A percentile compares a stretch with the other conserved stretches of the same genome.
These are phyloP conservation scores for Centruroides vittatus DNA, from an alignment of 1,140 invertebrate species.

Conservation along the genomic window DNA sequence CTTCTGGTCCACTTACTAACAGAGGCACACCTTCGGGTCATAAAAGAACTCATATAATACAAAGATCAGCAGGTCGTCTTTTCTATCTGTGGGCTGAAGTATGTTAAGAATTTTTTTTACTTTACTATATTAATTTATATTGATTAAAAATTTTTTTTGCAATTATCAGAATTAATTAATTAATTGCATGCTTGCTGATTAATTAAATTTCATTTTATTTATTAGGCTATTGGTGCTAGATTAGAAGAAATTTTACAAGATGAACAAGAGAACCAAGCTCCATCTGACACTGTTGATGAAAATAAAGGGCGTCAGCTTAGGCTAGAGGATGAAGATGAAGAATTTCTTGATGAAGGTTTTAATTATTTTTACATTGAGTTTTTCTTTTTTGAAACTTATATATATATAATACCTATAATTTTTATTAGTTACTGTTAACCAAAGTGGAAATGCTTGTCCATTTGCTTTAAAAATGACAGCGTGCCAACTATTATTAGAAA, in stretches of 20 bases:
- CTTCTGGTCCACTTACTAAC: slow-evolving; percentile 46
- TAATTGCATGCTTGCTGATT: no score
- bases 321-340: slow-evolving; percentile 89
- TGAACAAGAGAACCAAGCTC: slow-evolving; percentile 23
- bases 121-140: not conserved
- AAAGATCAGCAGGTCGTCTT: slow-evolving; percentile 82
- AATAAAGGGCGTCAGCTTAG: slow-evolving; percentile 66
- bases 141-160: no score
- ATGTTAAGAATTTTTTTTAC: slow-evolving; percentile 18
- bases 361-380: not conserved
- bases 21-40: slow-evolving; percentile 39
- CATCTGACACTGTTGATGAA: slow-evolving; percentile 56
- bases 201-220: not conserved
- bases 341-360: slow-evolving; percentile 90
- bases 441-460: slow-evolving; percentile 73
- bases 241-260: slow-evolving; percentile 49
- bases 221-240: slow-evolving; percentile 61
- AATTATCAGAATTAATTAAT: no score
- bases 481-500: slow-evolving; percentile 84
- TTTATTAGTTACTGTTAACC: slow-evolving; percentile 62
- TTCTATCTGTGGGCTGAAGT: slow-evolving; percentile 97
- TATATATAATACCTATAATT: slow-evolving; percentile 6
- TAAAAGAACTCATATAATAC: slow-evolving; percentile 59
- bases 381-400: not conserved
- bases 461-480: slow-evolving; percentile 80